These are phyloP conservation scores for Cheilosia scutellata DNA, from an alignment of 2,888 invertebrate genomes.

Conservation along the genomic window DNA sequence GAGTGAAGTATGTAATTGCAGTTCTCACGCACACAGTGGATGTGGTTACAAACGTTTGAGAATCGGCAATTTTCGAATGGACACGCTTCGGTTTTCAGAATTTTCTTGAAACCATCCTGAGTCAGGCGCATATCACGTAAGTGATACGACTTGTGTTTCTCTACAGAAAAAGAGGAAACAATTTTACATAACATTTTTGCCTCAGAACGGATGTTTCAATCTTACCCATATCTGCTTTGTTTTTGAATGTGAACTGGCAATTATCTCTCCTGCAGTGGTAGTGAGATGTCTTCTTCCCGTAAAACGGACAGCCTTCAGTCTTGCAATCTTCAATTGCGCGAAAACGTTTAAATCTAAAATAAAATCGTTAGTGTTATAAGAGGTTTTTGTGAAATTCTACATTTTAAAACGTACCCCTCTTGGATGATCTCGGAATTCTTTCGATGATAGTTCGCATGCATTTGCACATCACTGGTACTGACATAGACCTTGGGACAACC, in stretches of 20 bases:
- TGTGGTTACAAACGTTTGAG: conserved; percentile 98
- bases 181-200: background rate
- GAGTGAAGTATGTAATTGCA: conserved; percentile 98
- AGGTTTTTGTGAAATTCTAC: background rate
- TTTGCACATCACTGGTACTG: conserved; percentile 99
- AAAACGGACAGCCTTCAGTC: conserved; percentile 95
- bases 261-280: conserved; percentile 97
- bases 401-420: conserved; percentile 87
- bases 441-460: conserved; percentile 99
- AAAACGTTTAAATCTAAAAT: conserved; percentile 92
- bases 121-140: conserved; percentile 98
- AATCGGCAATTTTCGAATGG: conserved; percentile 96
- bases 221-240: conserved; percentile 99
- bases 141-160: conserved; percentile 99
- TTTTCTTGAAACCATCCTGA: conserved; percentile 98
- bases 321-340: conserved; percentile 98
- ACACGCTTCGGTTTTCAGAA: conserved; percentile 98
- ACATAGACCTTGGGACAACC: conserved; percentile 98
- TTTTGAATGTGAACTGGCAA: conserved; percentile 98
- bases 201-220: conserved; percentile 36
- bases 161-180: conserved; percentile 85
- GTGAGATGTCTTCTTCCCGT: conserved; percentile 97
- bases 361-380: background rate
- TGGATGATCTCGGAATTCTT: conserved; percentile 99
- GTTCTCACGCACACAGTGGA: conserved; percentile 97